Evolutionary conservation across 2,113 vertebrate species (phyloP).

Genomic region (Pandion haliaetus): DNA sequence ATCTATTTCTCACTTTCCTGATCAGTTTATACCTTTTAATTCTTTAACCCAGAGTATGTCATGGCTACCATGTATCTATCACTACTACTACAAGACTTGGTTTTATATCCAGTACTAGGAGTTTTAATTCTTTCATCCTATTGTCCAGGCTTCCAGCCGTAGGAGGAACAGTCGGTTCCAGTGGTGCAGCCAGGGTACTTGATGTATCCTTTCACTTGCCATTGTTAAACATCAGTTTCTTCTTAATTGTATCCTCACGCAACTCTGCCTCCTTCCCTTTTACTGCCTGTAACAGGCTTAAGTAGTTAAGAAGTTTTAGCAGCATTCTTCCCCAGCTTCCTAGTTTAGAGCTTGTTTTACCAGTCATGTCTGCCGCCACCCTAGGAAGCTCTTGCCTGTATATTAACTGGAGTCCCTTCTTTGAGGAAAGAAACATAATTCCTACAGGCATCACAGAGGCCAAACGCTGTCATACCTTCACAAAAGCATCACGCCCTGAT

Average conservation of each 20-base stretch:
- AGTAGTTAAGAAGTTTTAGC: not conserved
- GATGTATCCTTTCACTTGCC: not conserved
- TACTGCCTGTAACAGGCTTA: not conserved
- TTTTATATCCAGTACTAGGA: not conserved
- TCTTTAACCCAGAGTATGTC: not conserved
- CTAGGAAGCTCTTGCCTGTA: not conserved
- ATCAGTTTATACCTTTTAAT: not conserved
- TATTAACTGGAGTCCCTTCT: not conserved
- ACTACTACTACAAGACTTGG: not conserved
- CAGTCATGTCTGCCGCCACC: not conserved
- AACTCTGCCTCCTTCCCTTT: not conserved
- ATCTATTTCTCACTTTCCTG: not conserved
- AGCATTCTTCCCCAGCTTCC: not conserved
- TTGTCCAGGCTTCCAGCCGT: not conserved
- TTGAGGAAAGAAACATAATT: not conserved
- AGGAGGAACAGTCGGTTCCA: not conserved
- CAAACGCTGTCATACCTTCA: not conserved
- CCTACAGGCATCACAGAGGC: not conserved
- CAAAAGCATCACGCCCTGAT: not conserved
- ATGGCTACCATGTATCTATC: not conserved
- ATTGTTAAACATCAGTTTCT: not conserved
- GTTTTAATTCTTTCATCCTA: not conserved
- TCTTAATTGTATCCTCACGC: not conserved
- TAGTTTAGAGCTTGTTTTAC: not conserved
- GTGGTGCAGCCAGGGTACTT: not conserved